Evolutionary conservation across 2,888 invertebrate genomes (phyloP).

Genomic region (Bombylius major): DNA sequence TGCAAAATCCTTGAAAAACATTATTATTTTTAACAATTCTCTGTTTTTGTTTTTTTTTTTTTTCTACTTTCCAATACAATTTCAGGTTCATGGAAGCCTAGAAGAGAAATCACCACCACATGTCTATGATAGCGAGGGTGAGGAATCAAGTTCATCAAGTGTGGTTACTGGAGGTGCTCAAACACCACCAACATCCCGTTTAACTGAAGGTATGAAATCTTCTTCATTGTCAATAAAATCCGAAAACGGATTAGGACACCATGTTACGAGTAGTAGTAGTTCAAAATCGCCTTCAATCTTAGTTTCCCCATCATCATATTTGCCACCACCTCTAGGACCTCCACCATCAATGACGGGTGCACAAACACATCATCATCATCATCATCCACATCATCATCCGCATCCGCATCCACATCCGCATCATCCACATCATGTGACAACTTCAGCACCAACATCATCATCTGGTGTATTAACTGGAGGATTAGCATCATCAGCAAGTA

Average conservation of each 20-base stretch:
- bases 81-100: slow-evolving; percentile 54
- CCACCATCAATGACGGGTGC: slow-evolving; percentile 13
- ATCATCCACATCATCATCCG: slow-evolving; percentile 11
- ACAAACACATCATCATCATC: slow-evolving; percentile 23
- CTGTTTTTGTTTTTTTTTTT: background rate
- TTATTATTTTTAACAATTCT: background rate
- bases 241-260: slow-evolving; percentile 18
- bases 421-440: slow-evolving; percentile 20
- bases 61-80: background rate
- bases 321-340: slow-evolving; percentile 32
- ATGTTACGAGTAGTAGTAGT: slow-evolving; percentile 14
- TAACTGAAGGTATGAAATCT: slow-evolving; percentile 26
- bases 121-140: slow-evolving; percentile 74
- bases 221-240: slow-evolving; percentile 36
- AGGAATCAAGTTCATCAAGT: slow-evolving; percentile 71
- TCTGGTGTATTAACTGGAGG: slow-evolving; percentile 1
- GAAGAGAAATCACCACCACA: slow-evolving; percentile 57
- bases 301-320: slow-evolving; percentile 28
- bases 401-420: slow-evolving; percentile 12
- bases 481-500: slow-evolving; percentile 18
- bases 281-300: slow-evolving; percentile 14
- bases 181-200: slow-evolving; percentile 31
- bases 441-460: background rate
- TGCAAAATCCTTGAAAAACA: no score
- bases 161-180: slow-evolving; percentile 36